These are phyloP conservation scores for Zaprionus bogoriensis DNA, from an alignment of 2,888 invertebrate species.

Conservation along the genomic window DNA sequence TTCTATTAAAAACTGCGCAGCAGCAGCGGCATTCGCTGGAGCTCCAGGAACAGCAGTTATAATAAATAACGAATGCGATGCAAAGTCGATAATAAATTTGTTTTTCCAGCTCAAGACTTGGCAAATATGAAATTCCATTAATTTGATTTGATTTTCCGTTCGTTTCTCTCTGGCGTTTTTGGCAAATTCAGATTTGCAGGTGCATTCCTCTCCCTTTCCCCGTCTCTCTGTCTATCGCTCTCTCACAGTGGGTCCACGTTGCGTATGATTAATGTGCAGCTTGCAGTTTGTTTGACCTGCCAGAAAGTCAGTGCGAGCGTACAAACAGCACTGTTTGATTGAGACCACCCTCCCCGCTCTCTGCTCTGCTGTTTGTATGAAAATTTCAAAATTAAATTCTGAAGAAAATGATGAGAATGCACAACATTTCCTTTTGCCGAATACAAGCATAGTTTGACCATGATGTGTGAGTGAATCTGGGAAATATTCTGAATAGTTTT, in stretches of 20 bases:
- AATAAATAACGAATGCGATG: slow-evolving; percentile 16
- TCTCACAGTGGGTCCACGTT: slow-evolving; percentile 18
- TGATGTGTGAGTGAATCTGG: too few species aligned
- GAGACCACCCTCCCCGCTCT: background rate
- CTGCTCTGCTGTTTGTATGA: background rate
- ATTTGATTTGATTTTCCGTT: slow-evolving; percentile 38
- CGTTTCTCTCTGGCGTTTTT: slow-evolving; percentile 4
- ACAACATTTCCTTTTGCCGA: too few species aligned
- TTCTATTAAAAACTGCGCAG: slow-evolving; percentile 54
- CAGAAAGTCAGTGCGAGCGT: background rate
- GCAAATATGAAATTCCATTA: slow-evolving; percentile 64
- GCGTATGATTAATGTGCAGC: slow-evolving; percentile 62
- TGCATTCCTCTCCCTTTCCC: too few species aligned
- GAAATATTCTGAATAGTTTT: too few species aligned
- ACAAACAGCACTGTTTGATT: background rate
- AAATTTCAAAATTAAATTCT: background rate
- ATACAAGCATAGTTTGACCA: too few species aligned
- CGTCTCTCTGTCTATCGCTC: too few species aligned
- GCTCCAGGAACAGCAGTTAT: slow-evolving; percentile 33
- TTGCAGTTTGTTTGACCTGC: slow-evolving; percentile 13
- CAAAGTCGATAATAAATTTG: slow-evolving; percentile 51
- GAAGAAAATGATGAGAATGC: too few species aligned
- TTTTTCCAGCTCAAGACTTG: slow-evolving; percentile 16
- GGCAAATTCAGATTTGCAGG: slow-evolving; percentile 3
- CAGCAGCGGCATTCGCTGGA: too few species aligned